Conservation (phyloP, 2,113 vertebrate species). For the Burhinus bistriatus region DNA sequence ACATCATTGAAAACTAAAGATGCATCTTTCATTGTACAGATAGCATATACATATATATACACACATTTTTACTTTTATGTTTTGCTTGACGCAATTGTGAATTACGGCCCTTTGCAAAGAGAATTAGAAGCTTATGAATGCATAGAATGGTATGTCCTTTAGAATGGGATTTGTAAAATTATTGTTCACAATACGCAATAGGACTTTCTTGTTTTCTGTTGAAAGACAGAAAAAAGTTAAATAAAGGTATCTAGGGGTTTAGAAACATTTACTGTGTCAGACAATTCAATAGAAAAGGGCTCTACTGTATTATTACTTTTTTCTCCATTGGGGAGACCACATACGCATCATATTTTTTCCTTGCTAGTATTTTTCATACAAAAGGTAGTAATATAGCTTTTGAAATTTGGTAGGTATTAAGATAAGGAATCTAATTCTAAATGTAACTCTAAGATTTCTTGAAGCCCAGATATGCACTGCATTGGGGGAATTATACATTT, state of each 20-base stretch:
- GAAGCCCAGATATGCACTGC: background rate
- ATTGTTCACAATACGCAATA: background rate
- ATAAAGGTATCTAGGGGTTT: background rate
- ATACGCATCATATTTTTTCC: background rate
- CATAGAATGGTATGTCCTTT: background rate
- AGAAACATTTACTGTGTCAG: constrained; percentile 13
- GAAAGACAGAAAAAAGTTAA: background rate
- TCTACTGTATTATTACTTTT: background rate
- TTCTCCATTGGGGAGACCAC: background rate
- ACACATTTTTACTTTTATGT: background rate
- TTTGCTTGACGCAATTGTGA: background rate
- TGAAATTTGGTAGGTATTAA: background rate
- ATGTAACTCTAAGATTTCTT: background rate
- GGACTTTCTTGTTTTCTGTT: background rate
- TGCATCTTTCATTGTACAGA: background rate
- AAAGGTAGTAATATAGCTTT: background rate
- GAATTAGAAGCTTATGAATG: background rate
- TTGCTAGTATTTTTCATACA: background rate
- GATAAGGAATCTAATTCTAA: background rate
- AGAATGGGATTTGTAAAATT: background rate
- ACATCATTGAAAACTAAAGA: background rate
- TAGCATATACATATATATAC: fast-evolving
- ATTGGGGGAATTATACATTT: background rate
- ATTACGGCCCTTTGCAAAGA: background rate
- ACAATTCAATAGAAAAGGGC: constrained; percentile 9